These are phyloP conservation scores for Harpalus rubripes DNA, from an alignment of 2,888 invertebrate genomes.

Conservation along the genomic window DNA sequence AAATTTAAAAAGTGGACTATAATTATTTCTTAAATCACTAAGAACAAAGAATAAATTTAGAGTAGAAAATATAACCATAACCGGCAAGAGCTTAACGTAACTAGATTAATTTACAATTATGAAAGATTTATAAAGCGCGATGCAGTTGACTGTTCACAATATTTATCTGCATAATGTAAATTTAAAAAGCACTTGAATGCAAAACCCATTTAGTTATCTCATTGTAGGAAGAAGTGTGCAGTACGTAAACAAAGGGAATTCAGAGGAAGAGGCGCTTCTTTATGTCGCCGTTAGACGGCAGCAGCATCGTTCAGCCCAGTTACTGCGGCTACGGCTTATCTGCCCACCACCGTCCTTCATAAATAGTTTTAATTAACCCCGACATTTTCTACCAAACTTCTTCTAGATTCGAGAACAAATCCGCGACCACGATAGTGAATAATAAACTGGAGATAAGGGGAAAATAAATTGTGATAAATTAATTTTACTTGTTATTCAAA, in stretches of 20 bases:
- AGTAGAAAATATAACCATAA: not conserved
- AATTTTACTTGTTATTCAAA: too few species aligned
- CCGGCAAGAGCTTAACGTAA: constrained; percentile 26
- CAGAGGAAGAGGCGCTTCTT: constrained; percentile 23
- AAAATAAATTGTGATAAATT: not conserved
- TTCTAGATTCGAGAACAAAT: not conserved
- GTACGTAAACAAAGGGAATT: constrained; percentile 31
- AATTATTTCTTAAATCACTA: not conserved
- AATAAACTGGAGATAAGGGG: not conserved
- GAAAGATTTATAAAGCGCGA: constrained; percentile 53
- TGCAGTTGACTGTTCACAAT: constrained; percentile 50
- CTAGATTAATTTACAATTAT: constrained; percentile 56
- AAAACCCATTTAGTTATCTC: constrained; percentile 57
- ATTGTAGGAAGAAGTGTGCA: constrained; percentile 34
- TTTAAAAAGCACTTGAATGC: constrained; percentile 61
- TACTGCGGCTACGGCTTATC: constrained; percentile 14
- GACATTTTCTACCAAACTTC: constrained; percentile 30
- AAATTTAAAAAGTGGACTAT: not conserved
- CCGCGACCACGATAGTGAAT: not conserved
- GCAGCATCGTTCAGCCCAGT: constrained; percentile 11
- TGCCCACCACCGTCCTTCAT: constrained; percentile 31
- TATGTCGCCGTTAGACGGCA: constrained; percentile 25
- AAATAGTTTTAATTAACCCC: constrained; percentile 47
- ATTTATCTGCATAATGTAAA: constrained; percentile 60
- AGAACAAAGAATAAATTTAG: constrained; percentile 26